Base-by-base conservation (phyloP, 1,140 invertebrate genomes). In the Drosophila virilis region DNA sequence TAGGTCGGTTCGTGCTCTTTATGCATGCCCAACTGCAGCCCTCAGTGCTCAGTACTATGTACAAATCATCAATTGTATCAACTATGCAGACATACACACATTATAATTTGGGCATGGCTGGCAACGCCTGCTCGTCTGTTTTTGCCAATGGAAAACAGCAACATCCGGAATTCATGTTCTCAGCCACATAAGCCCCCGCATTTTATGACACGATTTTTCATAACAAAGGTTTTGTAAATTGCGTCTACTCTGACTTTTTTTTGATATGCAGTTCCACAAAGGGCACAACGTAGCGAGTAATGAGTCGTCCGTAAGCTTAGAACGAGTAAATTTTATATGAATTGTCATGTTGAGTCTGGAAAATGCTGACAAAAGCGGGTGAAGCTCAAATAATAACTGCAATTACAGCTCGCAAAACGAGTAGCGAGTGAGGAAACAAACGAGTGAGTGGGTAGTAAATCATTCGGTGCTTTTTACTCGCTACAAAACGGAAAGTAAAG, bases 11-110 rank as follows among this genome's bases (percentile, higher is more conserved):
- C 45, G 40, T 77, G 74, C 54, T 64, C 58, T 51, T 65, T 77
- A 13, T 68, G 65, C 59, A 32, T 50, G 57, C 15, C 37, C 33
- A 55, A 60, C 59, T 62, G 55, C 22, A 55, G 15, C 43, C 32
- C 33, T 12, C 32, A 10, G 40, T 8, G 22, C 22, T 28, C 22
- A 10, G 17, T 17, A 42, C 28, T 57, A 17, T 65, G 45, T 67
- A 67, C 64, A 59, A 51, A 62, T 46, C 57, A 54, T 77, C 75
- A 67, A 74, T 69, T 69, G 70, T 66, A 72, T 65, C 61, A 65
- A 59, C 42, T 61, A 43, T 62, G 55, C 37, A 15, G 10, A 40
- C 17, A 57, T n/a, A n/a, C 45, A 28, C 50, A 35, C 28, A n/a
- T 45, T 40, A 48, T 40, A 73, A 52, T 59, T 59, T 73, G 55